A percentile compares a stretch with the other conserved stretches of the same genome.
Evolutionary conservation across 2,888 invertebrate genomes (phyloP).

Genomic region (Tupiocoris notatus): DNA sequence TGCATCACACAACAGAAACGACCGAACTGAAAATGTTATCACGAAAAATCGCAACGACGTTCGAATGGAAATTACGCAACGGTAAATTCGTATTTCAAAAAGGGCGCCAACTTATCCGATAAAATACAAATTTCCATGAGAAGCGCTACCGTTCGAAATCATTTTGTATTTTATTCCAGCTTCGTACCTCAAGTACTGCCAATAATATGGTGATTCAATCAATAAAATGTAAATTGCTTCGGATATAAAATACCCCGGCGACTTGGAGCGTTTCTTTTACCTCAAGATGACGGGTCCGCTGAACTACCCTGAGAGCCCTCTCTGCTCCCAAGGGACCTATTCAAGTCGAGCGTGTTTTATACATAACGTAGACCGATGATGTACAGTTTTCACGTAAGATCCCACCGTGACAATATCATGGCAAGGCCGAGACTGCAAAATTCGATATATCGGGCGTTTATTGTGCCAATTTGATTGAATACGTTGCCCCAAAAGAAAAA

Average conservation of each 20-base stretch:
- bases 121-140: too few relatives aligned
- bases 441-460: too few relatives aligned
- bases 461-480: too few relatives aligned
- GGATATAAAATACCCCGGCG: not conserved
- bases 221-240: slow-evolving; percentile 33
- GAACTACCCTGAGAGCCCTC: not conserved
- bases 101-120: too few relatives aligned
- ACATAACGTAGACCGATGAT: not conserved
- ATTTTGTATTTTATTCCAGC: not conserved
- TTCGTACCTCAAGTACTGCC: not conserved
- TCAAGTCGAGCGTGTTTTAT: not conserved
- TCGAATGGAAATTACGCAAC: too few relatives aligned
- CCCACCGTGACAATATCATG: not conserved
- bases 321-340: not conserved
- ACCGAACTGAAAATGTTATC: too few relatives aligned
- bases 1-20: too few relatives aligned
- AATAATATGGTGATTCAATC: slow-evolving; percentile 41
- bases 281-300: not conserved
- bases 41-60: too few relatives aligned
- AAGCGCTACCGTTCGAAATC: not conserved
- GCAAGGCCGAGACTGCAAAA: too few relatives aligned
- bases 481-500: too few relatives aligned
- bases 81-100: too few relatives aligned
- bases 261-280: not conserved
- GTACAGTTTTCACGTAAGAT: not conserved